Evolutionary conservation across 2,113 vertebrate genomes (phyloP), one percentile per base, ranked within the genome.

Genomic region (Podarcis cretensis): DNA sequence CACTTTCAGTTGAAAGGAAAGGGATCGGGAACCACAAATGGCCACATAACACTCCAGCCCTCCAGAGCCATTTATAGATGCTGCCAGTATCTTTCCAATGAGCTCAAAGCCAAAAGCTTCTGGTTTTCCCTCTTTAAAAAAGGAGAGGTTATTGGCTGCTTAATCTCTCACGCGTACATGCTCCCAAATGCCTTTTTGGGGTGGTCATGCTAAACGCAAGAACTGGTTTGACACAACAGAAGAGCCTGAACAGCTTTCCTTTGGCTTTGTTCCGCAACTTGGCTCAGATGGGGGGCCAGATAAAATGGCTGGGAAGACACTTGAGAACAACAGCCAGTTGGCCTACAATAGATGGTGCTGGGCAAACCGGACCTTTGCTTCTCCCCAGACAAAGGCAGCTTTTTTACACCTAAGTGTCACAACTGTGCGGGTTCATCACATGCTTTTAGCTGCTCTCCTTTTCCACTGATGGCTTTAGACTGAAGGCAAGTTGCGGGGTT

Each of bases 51-150:
- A 37, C 3, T 6, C 7, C 43, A 25, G 59, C 16, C 10, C 59
- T 82, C 27, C 2, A 1, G 68, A 6, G 13, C 13, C 6, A 1
- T 75, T 20, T 7, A 3, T 43, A 35, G 43, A 35, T 77, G 71
- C 12, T 54, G 16, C 14, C 25, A n/a, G 5, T n/a, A 35, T 8
- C 10, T 68, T 1, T 85, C 83, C 68, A 40, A 73, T 81, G 0
- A 30, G 13, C 30, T 63, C 23, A 90, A 63, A 83, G 89, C 71
- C 76, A n/a, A 90, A 66, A 83, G 89, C 66, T 78, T 74, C n/a
- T 57, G 73, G 13, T 10, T 23, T 18, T 5, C n/a, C 10, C 59
- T 20, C 18, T 63, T 63, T 63, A 63, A n/a, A 80, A n/a, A 25
- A 75, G 1, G 18, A 32, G 43, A 27, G 68, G 3, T 8, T 8